Evolutionary conservation across 2,797 vertebrate species (phyloP), one percentile per base, ranked within the genome.

Genomic region (Gambelia wislizenii): DNA sequence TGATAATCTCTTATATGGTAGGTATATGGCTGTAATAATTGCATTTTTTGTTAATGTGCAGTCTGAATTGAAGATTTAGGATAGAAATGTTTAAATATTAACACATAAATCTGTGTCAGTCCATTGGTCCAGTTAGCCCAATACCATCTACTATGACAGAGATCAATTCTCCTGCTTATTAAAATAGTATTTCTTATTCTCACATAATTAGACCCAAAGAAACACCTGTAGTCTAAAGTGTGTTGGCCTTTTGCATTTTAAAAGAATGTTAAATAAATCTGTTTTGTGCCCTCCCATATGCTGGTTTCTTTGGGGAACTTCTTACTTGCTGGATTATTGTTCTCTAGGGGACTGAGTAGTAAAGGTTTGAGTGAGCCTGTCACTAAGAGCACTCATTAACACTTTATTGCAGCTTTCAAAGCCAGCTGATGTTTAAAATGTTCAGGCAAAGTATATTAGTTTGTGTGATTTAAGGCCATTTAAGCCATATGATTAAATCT

Each of bases 401-500:
- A 27, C 87, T 74, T 88, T 39, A 64, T 83, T 49, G 56, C 44
- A 30, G 39, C 44, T 64, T 84, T 70, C 56, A 16, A 79, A 1
- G 33, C 22, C 22, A 72, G 59, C 33, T 61, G 82, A 70, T 83
- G 70, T 6, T 61, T 75, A 33, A 83, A 61, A 82, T 75, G 54
- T 64, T 88, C 64, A 39, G 27, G 22, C 87, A 83, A 83, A 75
- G 10, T 30, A 42, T 54, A 52, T 80, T 81, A 59, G 52, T 44
- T 64, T 42, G 56, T 84, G 64, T 56, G 49, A 22, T 47, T 84
- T 70, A 69, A 84, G 39, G 47, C 56, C 39, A 56, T 67, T 78
- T 54, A 84, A 69, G 42, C 54, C 49, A 78, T 30, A 81, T 47
- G 42, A 77, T 64, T 79, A 52, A 39, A 84, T 84, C 61, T 88